These are phyloP conservation scores for Monopterus albus DNA, from an alignment of 2,113 vertebrate genomes.

Conservation along the genomic window DNA sequence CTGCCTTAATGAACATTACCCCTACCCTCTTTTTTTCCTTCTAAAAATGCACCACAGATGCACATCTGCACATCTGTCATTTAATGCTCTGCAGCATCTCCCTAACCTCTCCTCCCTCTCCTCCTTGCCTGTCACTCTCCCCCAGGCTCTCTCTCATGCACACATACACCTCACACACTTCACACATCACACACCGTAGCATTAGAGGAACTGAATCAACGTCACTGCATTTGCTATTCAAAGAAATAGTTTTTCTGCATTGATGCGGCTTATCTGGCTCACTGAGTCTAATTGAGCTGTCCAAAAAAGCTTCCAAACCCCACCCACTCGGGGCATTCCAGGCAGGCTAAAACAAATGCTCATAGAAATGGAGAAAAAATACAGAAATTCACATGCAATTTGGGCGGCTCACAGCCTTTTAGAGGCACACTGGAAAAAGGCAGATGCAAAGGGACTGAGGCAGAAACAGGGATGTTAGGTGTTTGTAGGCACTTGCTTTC, in stretches of 20 bases:
- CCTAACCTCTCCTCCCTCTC: slow-evolving; percentile 9
- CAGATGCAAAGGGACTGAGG: background rate
- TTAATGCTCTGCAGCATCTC: slow-evolving; percentile 47
- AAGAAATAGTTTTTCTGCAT: slow-evolving; percentile 39
- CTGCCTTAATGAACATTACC: slow-evolving; percentile 75
- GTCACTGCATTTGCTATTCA: slow-evolving; percentile 36
- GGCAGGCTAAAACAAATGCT: slow-evolving; percentile 35
- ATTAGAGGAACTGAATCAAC: slow-evolving; percentile 9
- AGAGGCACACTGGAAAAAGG: background rate
- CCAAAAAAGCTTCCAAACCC: slow-evolving; percentile 33
- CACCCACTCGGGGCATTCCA: slow-evolving; percentile 39
- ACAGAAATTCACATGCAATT: slow-evolving; percentile 21
- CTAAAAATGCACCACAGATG: slow-evolving; percentile 48
- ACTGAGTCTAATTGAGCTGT: slow-evolving; percentile 17
- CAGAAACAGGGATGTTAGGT: slow-evolving; percentile 30
- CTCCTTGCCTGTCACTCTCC: slow-evolving; percentile 45
- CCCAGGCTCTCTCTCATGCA: slow-evolving; percentile 14
- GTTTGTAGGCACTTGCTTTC: slow-evolving; percentile 61
- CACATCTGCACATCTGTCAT: slow-evolving; percentile 70
- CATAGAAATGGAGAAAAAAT: slow-evolving; percentile 3
- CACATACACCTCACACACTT: slow-evolving; percentile 1
- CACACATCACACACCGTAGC: slow-evolving; percentile 1
- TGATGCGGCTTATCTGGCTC: slow-evolving; percentile 42
- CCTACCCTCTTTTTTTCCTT: background rate
- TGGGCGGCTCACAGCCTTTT: slow-evolving; percentile 11